Evolutionary conservation across 2,113 vertebrate genomes (phyloP).

Genomic region (Perccottus glenii): DNA sequence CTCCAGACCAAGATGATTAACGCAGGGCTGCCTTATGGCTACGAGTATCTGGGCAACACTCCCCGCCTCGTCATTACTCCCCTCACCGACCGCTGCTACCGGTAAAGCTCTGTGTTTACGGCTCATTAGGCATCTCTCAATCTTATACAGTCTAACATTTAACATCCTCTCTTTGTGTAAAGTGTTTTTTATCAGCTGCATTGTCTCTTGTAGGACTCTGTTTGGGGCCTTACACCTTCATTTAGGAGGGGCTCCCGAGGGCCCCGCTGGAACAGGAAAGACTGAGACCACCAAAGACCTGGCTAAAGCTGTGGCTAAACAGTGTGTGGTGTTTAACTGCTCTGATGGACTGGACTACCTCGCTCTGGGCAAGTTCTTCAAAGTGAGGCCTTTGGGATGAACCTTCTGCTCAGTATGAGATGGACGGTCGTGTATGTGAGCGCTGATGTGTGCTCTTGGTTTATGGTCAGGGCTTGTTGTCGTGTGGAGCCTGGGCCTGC

Average conservation of each 20-base stretch:
- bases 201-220: constrained; percentile 79
- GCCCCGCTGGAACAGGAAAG: constrained; percentile 91
- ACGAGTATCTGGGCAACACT: constrained; percentile 90
- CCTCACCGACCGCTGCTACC: constrained; percentile 91
- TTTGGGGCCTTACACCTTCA: constrained; percentile 89
- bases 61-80: constrained; percentile 89
- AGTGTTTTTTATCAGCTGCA: not conserved
- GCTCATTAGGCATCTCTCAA: too few relatives aligned
- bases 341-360: constrained; percentile 92
- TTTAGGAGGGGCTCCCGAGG: constrained; percentile 91
- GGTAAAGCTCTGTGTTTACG: constrained; percentile 69
- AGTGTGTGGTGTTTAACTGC: constrained; percentile 92
- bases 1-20: constrained; percentile 94
- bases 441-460: constrained; percentile 5
- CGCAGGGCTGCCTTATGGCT: constrained; percentile 89
- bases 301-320: constrained; percentile 91
- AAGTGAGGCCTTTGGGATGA: constrained; percentile 72
- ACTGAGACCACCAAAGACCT: constrained; percentile 93
- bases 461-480: constrained; percentile 84
- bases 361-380: constrained; percentile 92
- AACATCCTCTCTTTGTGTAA: not conserved
- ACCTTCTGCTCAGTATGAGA: too few relatives aligned
- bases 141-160: not conserved
- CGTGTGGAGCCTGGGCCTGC: constrained; percentile 92
- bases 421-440: not conserved